A percentile compares a stretch with the other conserved stretches of the same genome.
Conservation (phyloP, 2,797 vertebrate genomes). For the Glyptemys insculpta region DNA sequence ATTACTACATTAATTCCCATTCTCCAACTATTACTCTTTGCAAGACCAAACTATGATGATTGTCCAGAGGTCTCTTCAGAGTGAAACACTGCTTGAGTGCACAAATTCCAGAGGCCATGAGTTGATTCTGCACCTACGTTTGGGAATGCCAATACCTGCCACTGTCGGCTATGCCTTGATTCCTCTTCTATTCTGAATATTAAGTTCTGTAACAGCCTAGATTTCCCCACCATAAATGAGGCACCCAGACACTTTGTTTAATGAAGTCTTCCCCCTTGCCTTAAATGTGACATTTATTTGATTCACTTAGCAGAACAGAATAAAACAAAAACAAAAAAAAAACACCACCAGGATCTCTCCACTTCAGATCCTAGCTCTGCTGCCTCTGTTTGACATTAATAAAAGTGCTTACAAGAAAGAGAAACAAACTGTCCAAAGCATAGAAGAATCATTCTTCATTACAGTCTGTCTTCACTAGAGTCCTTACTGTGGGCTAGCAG, state of each 20-base stretch:
- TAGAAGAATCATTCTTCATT: background rate
- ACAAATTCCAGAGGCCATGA: fast-evolving
- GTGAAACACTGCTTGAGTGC: background rate
- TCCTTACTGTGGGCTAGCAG: background rate
- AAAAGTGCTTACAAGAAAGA: background rate
- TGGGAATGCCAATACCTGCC: background rate
- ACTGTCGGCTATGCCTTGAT: background rate
- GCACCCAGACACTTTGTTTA: background rate
- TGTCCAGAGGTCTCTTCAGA: background rate
- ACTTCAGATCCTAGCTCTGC: background rate
- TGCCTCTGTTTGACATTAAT: background rate
- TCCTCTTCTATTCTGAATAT: background rate
- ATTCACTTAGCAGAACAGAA: background rate
- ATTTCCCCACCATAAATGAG: background rate
- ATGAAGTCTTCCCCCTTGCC: background rate
- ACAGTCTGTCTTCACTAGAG: background rate
- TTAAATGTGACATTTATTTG: background rate
- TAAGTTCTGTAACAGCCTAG: background rate
- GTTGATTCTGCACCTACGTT: fast-evolving
- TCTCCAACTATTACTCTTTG: background rate
- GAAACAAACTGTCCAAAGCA: background rate
- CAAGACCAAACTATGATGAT: background rate
- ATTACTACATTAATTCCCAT: no score
- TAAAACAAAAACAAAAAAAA: background rate
- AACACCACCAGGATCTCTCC: background rate